phyloP scores from a whole-genome alignment of 2,888 invertebrate genomes.

The Eupithecia tripunctaria region DNA sequence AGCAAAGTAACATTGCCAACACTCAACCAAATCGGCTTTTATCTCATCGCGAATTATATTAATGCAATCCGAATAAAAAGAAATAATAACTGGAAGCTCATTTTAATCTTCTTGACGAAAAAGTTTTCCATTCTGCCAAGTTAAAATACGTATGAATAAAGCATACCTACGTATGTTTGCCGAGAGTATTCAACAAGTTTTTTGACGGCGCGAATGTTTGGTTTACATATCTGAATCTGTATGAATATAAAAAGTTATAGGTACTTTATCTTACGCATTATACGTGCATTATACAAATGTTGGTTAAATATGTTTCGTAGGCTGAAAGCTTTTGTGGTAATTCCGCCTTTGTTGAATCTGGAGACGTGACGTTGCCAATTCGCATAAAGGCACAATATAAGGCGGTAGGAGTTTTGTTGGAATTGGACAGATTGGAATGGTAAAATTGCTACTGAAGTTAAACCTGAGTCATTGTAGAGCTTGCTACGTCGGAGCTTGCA shows the following conservation, averaged over 20 bases:
- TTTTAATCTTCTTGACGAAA: slow-evolving; percentile 53
- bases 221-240: slow-evolving; percentile 30
- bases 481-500: not conserved
- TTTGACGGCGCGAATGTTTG: slow-evolving; percentile 31
- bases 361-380: slow-evolving; percentile 1
- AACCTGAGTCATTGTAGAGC: not conserved
- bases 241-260: slow-evolving; percentile 31
- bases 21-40: not conserved
- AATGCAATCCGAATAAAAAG: slow-evolving; percentile 33
- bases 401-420: not conserved
- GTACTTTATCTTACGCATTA: slow-evolving; percentile 1
- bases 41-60: not conserved
- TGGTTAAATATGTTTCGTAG: slow-evolving; percentile 9
- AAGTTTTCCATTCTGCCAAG: slow-evolving; percentile 47
- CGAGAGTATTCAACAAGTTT: slow-evolving; percentile 57
- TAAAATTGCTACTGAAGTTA: not conserved
- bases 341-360: slow-evolving; percentile 1
- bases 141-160: slow-evolving; percentile 53
- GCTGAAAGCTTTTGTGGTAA: slow-evolving; percentile 13
- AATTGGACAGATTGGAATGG: not conserved
- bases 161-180: slow-evolving; percentile 53
- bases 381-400: slow-evolving; percentile 5
- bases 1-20: not conserved
- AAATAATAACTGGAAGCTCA: slow-evolving; percentile 38
- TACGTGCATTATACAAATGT: slow-evolving; percentile 14